Evolutionary conservation across 2,888 invertebrate genomes (phyloP), one percentile per base, ranked within the genome.

Genomic region (Andrena camellia): DNA sequence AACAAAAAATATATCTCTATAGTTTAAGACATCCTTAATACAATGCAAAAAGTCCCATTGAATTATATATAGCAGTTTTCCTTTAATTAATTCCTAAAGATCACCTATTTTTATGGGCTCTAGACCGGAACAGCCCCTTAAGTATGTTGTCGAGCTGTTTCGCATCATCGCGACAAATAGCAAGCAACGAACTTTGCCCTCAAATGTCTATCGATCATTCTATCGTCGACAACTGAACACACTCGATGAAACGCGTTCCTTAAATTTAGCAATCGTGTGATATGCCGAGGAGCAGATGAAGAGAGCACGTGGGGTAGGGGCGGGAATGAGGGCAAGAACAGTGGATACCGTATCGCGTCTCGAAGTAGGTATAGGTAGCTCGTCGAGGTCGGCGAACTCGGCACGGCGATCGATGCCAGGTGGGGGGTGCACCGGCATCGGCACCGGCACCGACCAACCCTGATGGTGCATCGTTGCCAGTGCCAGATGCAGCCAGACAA

Each of bases 341-440:
- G 68, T 17, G 17, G 42, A 17, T 60, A 63, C 69, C 62, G 69
- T 62, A 75, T 54, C 74, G 75, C 42, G 67, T 76, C 73, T 75
- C 71, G 62, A 72, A 60, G 77, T 23, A 63, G 42, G 4, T 42
- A 42, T 17, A 35, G 35, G 35, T 10, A 68, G 59, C 29, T 54
- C 80, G 83, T 78, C 33, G 33, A 69, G 87, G 85, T 79, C 79
- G 67, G 29, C 76, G 83, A 88, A 85, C 88, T 52, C 50, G 29
- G 17, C 66, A 66, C 48, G 35, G 20, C 81, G 85, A 86, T 88
- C 89, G 83, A 89, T 89, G 70, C 72, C 59, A 73, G 76, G 60
- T 57, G 77, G 83, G 88, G 76, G 76, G 80, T 81, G 86, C 73
- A 90, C 89, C 68, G 42, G 17, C 42, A 42, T 42, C 42, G 42